These are phyloP conservation scores for Aspidiotus rigidus DNA, from an alignment of 2,888 invertebrate genomes.

Conservation along the genomic window DNA sequence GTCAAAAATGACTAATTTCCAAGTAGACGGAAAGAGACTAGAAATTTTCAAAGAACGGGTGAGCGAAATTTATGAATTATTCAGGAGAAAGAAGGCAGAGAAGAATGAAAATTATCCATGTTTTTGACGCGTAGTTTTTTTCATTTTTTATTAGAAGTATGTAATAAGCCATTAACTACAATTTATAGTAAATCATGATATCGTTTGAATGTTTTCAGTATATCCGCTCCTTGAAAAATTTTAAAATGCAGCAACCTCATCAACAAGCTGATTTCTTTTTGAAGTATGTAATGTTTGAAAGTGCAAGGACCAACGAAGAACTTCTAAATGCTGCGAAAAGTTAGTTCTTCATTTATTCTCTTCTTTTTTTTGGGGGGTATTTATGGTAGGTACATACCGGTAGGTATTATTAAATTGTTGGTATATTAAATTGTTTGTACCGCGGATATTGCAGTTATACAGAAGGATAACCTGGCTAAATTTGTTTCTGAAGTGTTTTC, in stretches of 20 bases:
- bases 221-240: slow-evolving; percentile 60
- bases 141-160: too few relatives aligned
- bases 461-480: slow-evolving; percentile 63
- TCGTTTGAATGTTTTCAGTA: slow-evolving; percentile 6
- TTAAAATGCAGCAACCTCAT: slow-evolving; percentile 85
- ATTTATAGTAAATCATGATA: too few relatives aligned
- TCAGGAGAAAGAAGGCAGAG: too few relatives aligned
- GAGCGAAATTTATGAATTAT: slow-evolving; percentile 39
- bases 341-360: slow-evolving; percentile 41
- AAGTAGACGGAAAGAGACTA: slow-evolving; percentile 71
- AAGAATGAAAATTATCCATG: too few relatives aligned
- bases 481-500: slow-evolving; percentile 73
- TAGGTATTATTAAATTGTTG: too few relatives aligned
- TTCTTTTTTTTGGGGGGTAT: too few relatives aligned
- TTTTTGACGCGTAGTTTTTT: too few relatives aligned
- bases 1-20: slow-evolving; percentile 70
- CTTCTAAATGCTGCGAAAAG: slow-evolving; percentile 69
- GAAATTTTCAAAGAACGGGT: slow-evolving; percentile 75
- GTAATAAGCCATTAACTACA: too few relatives aligned
- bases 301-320: slow-evolving; percentile 83
- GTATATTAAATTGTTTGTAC: too few relatives aligned
- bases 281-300: slow-evolving; percentile 69
- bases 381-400: too few relatives aligned
- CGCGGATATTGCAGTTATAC: slow-evolving; percentile 53
- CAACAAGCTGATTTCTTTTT: slow-evolving; percentile 81